phyloP scores from a whole-genome alignment of 2,888 invertebrate species.

The Lasioglossum vierecki region DNA sequence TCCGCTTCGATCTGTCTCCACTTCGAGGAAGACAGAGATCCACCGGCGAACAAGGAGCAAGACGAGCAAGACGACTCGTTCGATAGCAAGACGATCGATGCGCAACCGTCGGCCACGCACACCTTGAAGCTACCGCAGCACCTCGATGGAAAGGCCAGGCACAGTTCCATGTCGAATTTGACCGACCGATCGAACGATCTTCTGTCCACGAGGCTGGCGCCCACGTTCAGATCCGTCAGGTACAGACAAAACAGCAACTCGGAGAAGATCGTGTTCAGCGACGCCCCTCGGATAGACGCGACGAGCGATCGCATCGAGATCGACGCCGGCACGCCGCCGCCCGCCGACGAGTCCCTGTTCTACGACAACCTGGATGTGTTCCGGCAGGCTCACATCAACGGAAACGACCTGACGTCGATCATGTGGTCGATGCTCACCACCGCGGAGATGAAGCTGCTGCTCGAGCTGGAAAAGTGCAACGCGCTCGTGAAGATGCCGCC shows the following conservation, averaged over 20 bases:
- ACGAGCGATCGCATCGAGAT: slow-evolving; percentile 75
- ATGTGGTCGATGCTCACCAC: slow-evolving; percentile 79
- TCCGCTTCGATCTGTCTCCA: background rate
- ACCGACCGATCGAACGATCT: slow-evolving; percentile 71
- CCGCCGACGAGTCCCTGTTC: slow-evolving; percentile 80
- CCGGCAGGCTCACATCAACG: slow-evolving; percentile 69
- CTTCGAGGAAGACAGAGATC: slow-evolving; percentile 19
- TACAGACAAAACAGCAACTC: slow-evolving; percentile 54
- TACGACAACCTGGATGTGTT: slow-evolving; percentile 80
- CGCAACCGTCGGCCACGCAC: background rate
- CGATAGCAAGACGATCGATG: background rate
- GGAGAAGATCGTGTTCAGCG: slow-evolving; percentile 63
- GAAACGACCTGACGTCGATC: slow-evolving; percentile 74
- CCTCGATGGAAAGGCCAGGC: slow-evolving; percentile 59
- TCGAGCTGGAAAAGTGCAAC: slow-evolving; percentile 76
- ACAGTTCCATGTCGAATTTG: slow-evolving; percentile 75
- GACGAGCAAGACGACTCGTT: background rate
- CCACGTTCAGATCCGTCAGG: slow-evolving; percentile 76
- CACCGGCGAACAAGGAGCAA: background rate
- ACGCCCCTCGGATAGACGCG: slow-evolving; percentile 34
- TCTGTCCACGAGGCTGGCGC: slow-evolving; percentile 69
- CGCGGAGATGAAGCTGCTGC: slow-evolving; percentile 76
- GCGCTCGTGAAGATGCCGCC: slow-evolving; percentile 43
- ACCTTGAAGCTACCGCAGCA: slow-evolving; percentile 35
- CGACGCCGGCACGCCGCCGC: slow-evolving; percentile 80